These are phyloP conservation scores for Leptopilina syphax DNA, from an alignment of 2,888 invertebrate genomes.

Conservation along the genomic window DNA sequence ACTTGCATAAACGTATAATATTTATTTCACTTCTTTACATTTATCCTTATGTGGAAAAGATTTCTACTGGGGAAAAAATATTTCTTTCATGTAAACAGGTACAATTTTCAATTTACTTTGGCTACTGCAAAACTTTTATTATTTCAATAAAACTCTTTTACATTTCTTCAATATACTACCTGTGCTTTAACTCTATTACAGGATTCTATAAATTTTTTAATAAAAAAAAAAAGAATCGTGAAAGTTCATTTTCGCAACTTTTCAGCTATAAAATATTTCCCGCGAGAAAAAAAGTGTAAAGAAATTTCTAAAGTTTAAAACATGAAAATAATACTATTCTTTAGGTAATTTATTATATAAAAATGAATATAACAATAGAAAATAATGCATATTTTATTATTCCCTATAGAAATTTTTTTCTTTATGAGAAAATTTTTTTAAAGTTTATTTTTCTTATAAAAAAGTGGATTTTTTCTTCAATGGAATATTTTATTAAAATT, in stretches of 20 bases:
- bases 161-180: too few species aligned
- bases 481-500: constrained; percentile 3
- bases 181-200: too few species aligned
- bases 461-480: not conserved
- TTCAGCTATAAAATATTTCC: too few species aligned
- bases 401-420: not conserved
- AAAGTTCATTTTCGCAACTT: too few species aligned
- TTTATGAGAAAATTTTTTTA: not conserved
- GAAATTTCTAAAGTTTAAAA: not conserved
- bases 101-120: not conserved
- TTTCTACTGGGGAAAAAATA: not conserved
- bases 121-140: not conserved
- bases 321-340: too few species aligned
- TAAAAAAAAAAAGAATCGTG: too few species aligned
- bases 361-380: too few species aligned
- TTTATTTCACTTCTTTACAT: not conserved
- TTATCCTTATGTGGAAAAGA: not conserved
- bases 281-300: too few species aligned
- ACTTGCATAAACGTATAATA: too few species aligned
- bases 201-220: too few species aligned
- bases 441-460: not conserved
- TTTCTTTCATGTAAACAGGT: not conserved
- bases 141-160: not conserved
- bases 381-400: not conserved
- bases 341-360: too few species aligned